phyloP scores from a whole-genome alignment of 2,888 invertebrate genomes.

The Eremobia ochroleuca region DNA sequence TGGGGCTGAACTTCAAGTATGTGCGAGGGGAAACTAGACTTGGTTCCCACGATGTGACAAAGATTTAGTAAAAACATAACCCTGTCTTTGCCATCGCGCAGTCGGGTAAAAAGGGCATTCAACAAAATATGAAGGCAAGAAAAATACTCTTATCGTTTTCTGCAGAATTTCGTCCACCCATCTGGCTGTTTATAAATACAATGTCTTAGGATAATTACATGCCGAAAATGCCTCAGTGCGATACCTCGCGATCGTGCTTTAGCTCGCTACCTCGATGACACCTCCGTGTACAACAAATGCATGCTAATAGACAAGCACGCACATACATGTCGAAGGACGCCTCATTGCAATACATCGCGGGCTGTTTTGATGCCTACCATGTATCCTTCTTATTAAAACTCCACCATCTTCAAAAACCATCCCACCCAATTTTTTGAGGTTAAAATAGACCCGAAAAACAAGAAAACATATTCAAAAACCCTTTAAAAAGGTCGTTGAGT shows the following conservation, averaged over 20 bases:
- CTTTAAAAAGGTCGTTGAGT: slow-evolving; percentile 44
- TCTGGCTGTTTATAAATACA: neutral
- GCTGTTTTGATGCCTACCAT: too few species aligned
- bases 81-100: too few species aligned
- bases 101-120: too few species aligned
- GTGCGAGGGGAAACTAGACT: slow-evolving; percentile 9
- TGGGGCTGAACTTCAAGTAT: slow-evolving; percentile 48
- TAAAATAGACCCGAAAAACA: slow-evolving; percentile 25
- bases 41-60: neutral
- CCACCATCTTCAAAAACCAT: neutral
- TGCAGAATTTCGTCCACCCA: neutral
- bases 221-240: neutral
- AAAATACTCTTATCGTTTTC: neutral
- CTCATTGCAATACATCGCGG: too few species aligned
- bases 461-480: slow-evolving; percentile 34
- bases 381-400: neutral
- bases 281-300: neutral
- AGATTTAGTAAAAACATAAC: too few species aligned
- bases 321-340: too few species aligned
- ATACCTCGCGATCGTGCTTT: neutral
- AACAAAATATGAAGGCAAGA: neutral
- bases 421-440: neutral
- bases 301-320: neutral
- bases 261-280: neutral
- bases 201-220: neutral